phyloP scores from a whole-genome alignment of 2,113 vertebrate species.

The Oreochromis aureus region DNA sequence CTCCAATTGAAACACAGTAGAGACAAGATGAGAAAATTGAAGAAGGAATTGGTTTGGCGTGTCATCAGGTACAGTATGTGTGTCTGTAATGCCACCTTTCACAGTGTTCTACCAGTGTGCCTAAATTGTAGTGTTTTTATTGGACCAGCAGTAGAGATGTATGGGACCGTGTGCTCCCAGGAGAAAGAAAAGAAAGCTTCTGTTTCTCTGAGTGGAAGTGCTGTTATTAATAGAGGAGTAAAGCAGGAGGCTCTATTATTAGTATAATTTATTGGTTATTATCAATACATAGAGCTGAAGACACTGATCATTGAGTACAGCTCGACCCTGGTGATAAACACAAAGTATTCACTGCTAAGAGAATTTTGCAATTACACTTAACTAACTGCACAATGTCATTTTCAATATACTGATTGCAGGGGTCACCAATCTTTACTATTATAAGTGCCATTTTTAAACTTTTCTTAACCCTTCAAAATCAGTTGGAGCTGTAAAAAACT shows the following conservation, averaged over 20 bases:
- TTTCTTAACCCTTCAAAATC: background rate
- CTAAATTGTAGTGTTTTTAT: slow-evolving; percentile 28
- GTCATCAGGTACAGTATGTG: slow-evolving; percentile 14
- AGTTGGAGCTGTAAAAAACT: background rate
- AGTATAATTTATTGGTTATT: slow-evolving; percentile 33
- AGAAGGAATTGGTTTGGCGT: slow-evolving; percentile 43
- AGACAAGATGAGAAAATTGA: slow-evolving; percentile 59
- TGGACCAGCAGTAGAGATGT: background rate
- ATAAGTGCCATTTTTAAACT: background rate
- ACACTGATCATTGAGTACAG: slow-evolving; percentile 20
- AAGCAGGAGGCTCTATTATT: background rate
- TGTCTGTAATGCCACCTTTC: slow-evolving; percentile 16
- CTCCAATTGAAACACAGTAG: slow-evolving; percentile 34
- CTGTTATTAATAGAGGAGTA: slow-evolving; percentile 17
- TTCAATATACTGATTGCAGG: background rate
- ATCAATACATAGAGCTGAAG: slow-evolving; percentile 25
- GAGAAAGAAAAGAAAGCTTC: background rate
- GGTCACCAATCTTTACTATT: background rate
- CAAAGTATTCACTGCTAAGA: slow-evolving; percentile 49
- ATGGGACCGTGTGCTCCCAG: background rate
- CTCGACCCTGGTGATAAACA: slow-evolving; percentile 54
- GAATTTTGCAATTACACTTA: slow-evolving; percentile 6
- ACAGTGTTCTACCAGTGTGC: background rate
- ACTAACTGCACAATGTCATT: background rate
- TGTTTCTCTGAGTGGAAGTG: background rate